Percentiles rank a stretch among this genome's conserved stretches.
Evolutionary conservation across 2,113 vertebrate species (phyloP).

Genomic region (Eurypyga helias): DNA sequence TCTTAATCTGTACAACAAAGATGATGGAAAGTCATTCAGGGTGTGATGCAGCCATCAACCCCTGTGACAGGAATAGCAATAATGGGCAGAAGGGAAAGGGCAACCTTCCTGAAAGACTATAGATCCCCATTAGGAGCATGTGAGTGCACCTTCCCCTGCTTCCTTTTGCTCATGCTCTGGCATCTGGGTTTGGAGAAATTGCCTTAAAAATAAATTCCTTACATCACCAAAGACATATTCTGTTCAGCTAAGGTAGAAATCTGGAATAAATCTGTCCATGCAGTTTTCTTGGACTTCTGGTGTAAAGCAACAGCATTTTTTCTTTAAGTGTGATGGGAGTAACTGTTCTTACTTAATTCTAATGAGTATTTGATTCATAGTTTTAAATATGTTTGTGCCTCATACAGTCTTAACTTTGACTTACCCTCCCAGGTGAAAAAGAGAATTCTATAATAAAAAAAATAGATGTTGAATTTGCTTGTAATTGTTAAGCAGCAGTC

Average conservation of each 20-base stretch:
- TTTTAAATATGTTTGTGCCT: constrained; percentile 3
- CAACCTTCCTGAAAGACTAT: neutral
- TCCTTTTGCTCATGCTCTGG: neutral
- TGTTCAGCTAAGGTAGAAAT: neutral
- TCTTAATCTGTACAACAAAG: neutral
- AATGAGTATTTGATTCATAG: neutral
- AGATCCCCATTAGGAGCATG: neutral
- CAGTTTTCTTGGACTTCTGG: neutral
- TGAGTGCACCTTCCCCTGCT: neutral
- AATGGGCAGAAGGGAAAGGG: neutral
- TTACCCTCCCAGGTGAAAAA: neutral
- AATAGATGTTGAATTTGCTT: neutral
- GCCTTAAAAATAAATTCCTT: neutral
- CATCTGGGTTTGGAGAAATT: neutral
- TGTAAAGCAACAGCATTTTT: neutral
- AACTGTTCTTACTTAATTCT: neutral
- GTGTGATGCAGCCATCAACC: neutral
- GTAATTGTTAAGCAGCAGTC: neutral
- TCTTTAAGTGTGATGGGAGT: neutral
- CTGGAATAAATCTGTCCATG: neutral
- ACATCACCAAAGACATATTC: neutral
- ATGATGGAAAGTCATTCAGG: neutral
- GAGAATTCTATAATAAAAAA: neutral
- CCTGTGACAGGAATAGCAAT: neutral
- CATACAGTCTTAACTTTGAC: neutral